Evolutionary conservation across 1,140 invertebrate species (phyloP).

Genomic region (Hormaphis cornu): DNA sequence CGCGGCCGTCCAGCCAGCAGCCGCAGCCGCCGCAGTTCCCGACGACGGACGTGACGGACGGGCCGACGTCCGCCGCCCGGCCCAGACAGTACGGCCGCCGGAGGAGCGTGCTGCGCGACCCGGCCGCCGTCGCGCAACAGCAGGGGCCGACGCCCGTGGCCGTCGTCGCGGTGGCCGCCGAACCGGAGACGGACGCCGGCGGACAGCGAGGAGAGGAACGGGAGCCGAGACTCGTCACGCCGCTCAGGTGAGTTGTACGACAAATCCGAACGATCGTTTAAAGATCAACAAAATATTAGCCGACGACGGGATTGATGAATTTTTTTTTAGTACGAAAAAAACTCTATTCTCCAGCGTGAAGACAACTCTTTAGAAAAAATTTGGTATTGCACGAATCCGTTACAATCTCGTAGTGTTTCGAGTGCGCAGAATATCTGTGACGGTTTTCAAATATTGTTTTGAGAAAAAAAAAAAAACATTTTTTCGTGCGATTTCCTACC

Average conservation of each 20-base stretch:
- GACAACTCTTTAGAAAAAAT: too few relatives aligned
- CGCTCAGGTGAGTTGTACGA: constrained; percentile 10
- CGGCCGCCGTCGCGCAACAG: background rate
- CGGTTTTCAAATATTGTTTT: too few relatives aligned
- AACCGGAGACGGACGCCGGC: background rate
- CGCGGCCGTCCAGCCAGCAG: too few relatives aligned
- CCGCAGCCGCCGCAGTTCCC: background rate
- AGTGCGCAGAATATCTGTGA: too few relatives aligned
- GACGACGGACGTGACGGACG: background rate
- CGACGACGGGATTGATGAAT: background rate
- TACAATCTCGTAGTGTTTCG: too few relatives aligned
- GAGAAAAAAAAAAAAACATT: too few relatives aligned
- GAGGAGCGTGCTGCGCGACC: background rate
- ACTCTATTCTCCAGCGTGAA: too few relatives aligned
- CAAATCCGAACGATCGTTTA: too few relatives aligned
- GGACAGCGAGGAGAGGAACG: background rate
- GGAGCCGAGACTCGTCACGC: background rate
- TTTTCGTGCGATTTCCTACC: too few relatives aligned
- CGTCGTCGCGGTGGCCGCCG: background rate
- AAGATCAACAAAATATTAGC: too few relatives aligned
- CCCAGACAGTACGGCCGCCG: constrained; percentile 17
- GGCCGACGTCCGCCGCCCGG: background rate
- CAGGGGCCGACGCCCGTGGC: background rate
- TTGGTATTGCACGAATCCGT: too few relatives aligned
- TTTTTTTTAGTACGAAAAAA: too few relatives aligned